Evolutionary conservation across 2,797 vertebrate genomes (phyloP).

Genomic region (Scyliorhinus canicula): DNA sequence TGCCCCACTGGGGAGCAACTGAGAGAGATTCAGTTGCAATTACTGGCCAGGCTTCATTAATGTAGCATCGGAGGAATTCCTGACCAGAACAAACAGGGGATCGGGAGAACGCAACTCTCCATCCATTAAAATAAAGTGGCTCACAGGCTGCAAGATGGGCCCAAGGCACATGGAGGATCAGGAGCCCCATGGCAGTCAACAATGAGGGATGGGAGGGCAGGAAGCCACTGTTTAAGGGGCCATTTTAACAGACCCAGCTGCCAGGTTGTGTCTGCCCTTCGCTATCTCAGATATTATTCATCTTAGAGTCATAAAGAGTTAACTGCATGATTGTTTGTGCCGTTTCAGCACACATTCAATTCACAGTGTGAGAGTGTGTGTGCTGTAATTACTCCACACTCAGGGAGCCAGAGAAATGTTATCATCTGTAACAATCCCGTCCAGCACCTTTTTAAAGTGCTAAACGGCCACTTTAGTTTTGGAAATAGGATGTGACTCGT

Average conservation of each 20-base stretch:
- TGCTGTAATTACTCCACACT: background rate
- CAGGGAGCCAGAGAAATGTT: background rate
- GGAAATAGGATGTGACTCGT: background rate
- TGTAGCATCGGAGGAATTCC: background rate
- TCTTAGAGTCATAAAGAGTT: background rate
- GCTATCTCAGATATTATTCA: background rate
- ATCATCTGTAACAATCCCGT: background rate
- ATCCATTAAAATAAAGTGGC: background rate
- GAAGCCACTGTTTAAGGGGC: background rate
- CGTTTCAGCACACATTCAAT: background rate
- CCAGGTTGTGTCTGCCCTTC: background rate
- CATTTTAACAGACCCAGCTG: background rate
- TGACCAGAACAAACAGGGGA: no score
- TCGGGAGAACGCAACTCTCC: background rate
- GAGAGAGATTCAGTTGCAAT: background rate
- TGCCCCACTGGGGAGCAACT: background rate
- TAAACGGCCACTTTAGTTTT: background rate
- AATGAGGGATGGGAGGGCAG: background rate
- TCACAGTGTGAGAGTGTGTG: background rate
- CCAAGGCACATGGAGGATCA: background rate
- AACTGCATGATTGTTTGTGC: background rate
- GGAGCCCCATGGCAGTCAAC: background rate
- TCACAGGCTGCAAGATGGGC: background rate
- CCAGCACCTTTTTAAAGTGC: background rate
- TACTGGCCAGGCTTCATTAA: background rate